A percentile compares a stretch with the other conserved stretches of the same genome.
phyloP scores from a whole-genome alignment of 1,140 invertebrate species.

The Nasonia vitripennis region DNA sequence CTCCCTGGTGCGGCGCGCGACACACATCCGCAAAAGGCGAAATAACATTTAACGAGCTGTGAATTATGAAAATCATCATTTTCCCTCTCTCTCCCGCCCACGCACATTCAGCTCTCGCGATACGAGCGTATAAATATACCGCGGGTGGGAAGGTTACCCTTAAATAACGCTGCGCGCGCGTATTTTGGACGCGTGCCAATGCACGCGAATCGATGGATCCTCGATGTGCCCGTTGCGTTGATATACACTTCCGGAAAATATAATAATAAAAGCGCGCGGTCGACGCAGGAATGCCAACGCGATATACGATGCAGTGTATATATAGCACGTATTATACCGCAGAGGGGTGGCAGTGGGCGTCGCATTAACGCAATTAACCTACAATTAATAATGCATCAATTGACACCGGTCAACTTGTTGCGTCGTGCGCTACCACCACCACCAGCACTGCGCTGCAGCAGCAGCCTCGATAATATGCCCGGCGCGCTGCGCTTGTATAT shows the following conservation, averaged over 20 bases:
- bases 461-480: conserved; percentile 69
- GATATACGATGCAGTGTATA: not conserved
- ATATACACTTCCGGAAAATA: not conserved
- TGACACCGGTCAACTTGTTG: conserved; percentile 74
- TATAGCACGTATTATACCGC: not conserved
- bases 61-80: conserved; percentile 74
- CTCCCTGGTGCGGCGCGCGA: conserved; percentile 48
- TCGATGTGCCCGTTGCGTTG: conserved; percentile 40
- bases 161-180: conserved; percentile 19
- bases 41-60: conserved; percentile 71
- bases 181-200: conserved; percentile 68
- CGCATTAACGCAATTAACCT: conserved; percentile 75
- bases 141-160: not conserved
- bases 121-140: not conserved
- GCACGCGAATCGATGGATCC: conserved; percentile 62
- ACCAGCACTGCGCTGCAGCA: conserved; percentile 52
- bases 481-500: conserved; percentile 55
- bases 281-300: not conserved
- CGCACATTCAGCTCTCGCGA: not conserved
- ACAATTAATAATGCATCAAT: conserved; percentile 75
- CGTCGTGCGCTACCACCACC: conserved; percentile 33
- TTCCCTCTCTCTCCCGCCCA: conserved; percentile 49
- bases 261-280: conserved; percentile 40
- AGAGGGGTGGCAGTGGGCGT: conserved; percentile 56
- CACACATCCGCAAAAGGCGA: conserved; percentile 58